These are phyloP conservation scores for Scomber scombrus DNA, from an alignment of 2,113 vertebrate species.

Conservation along the genomic window DNA sequence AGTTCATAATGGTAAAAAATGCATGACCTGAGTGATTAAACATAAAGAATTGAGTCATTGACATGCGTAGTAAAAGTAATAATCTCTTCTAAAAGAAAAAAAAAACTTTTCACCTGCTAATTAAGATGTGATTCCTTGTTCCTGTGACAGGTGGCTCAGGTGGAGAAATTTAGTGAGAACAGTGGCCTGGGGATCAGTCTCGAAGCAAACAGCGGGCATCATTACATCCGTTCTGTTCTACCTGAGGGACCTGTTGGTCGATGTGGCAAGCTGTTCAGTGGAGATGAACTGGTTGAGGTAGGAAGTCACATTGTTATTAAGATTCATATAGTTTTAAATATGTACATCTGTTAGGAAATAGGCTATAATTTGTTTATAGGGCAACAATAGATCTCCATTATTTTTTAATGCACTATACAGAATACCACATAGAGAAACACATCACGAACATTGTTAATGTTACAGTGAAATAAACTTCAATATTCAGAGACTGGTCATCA, in stretches of 20 bases:
- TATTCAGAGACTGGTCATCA: too few species aligned
- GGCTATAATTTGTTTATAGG: not conserved
- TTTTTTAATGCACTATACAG: too few species aligned
- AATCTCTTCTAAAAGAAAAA: too few species aligned
- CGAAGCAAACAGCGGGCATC: slow-evolving; percentile 92
- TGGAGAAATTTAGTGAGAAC: slow-evolving; percentile 95
- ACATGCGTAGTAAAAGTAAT: not conserved
- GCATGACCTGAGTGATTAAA: not conserved
- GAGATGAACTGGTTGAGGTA: slow-evolving; percentile 96
- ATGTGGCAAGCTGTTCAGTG: slow-evolving; percentile 92
- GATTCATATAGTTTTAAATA: not conserved
- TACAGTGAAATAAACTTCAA: not conserved
- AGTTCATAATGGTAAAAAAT: not conserved
- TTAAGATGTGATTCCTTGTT: not conserved
- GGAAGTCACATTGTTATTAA: not conserved
- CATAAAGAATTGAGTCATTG: not conserved
- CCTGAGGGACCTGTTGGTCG: slow-evolving; percentile 96
- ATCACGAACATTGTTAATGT: not conserved
- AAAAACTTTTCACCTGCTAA: not conserved
- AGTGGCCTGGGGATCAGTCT: slow-evolving; percentile 96
- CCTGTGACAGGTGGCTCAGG: slow-evolving; percentile 88
- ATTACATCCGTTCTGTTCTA: slow-evolving; percentile 95
- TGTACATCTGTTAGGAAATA: not conserved
- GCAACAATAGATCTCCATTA: too few species aligned
- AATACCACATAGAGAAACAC: too few species aligned